Conservation (phyloP, 2,888 invertebrate species). For the Ceraclea dissimilis region DNA sequence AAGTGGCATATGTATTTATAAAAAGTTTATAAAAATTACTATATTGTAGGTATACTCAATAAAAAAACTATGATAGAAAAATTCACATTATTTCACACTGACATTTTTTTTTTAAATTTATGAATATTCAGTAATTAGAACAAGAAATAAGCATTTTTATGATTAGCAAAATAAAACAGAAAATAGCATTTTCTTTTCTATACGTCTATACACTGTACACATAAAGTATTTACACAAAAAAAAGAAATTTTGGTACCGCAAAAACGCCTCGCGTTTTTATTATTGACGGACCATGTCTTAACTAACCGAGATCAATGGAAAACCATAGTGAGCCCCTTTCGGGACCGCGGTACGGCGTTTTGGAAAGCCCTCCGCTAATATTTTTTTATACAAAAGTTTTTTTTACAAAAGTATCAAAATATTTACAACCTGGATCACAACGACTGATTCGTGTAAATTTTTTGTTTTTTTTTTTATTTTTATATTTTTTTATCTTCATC, state of each 20-base stretch:
- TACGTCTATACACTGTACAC: neutral
- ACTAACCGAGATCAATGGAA: constrained; percentile 26
- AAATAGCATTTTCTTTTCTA: too few relatives aligned
- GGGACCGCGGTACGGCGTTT: constrained; percentile 2
- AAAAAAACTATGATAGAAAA: too few relatives aligned
- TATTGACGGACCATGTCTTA: constrained; percentile 16
- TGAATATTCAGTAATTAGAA: too few relatives aligned
- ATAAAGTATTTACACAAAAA: constrained; percentile 19
- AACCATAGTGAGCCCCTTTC: constrained; percentile 18
- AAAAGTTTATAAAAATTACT: too few relatives aligned
- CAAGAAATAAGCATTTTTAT: too few relatives aligned
- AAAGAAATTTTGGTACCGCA: constrained; percentile 9
- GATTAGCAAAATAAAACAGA: too few relatives aligned
- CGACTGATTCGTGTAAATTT: neutral
- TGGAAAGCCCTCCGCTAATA: neutral
- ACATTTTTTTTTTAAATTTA: too few relatives aligned
- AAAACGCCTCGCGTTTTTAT: constrained; percentile 19
- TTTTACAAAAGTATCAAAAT: constrained; percentile 2
- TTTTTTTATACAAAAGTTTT: neutral
- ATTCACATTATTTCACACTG: too few relatives aligned
- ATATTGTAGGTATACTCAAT: too few relatives aligned
- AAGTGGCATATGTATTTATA: too few relatives aligned
- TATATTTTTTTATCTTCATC: neutral
- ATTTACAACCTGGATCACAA: neutral
- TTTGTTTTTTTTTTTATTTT: neutral